These are phyloP conservation scores for Drosophila phalerata DNA, from an alignment of 2,888 invertebrate genomes.

Conservation along the genomic window DNA sequence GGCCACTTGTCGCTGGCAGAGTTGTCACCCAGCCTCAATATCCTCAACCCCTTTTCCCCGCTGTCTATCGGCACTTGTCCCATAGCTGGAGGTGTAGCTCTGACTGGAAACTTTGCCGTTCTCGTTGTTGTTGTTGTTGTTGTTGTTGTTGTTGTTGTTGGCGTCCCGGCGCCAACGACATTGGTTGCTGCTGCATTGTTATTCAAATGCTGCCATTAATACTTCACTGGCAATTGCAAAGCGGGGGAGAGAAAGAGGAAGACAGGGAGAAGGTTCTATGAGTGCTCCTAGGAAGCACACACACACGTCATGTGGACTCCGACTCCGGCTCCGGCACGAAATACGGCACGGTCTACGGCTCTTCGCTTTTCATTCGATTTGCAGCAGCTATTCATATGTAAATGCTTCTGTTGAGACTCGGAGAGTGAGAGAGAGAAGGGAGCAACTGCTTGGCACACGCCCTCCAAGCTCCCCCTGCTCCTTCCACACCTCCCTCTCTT, in stretches of 20 bases:
- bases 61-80: neutral
- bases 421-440: neutral
- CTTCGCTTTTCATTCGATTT: slow-evolving; percentile 56
- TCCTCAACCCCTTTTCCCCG: neutral
- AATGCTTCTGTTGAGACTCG: slow-evolving; percentile 46
- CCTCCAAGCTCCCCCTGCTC: slow-evolving; percentile 6
- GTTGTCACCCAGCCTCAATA: neutral
- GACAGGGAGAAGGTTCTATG: neutral
- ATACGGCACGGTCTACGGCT: slow-evolving; percentile 26
- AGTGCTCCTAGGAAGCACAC: slow-evolving; percentile 16
- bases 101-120: slow-evolving; percentile 38
- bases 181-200: slow-evolving; percentile 61
- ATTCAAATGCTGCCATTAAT: slow-evolving; percentile 79
- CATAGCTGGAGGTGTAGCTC: neutral
- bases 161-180: slow-evolving; percentile 28
- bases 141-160: slow-evolving; percentile 11
- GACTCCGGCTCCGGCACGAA: slow-evolving; percentile 9
- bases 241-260: too few relatives aligned
- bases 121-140: slow-evolving; percentile 8
- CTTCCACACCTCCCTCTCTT: neutral
- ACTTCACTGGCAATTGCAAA: slow-evolving; percentile 74
- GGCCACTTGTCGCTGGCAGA: slow-evolving; percentile 40
- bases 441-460: slow-evolving; percentile 7
- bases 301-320: slow-evolving; percentile 22
- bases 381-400: slow-evolving; percentile 71